Percentiles rank a stretch among this genome's conserved stretches.
These are phyloP conservation scores for Cotesia congregata DNA, from an alignment of 2,888 invertebrate genomes.

Conservation along the genomic window DNA sequence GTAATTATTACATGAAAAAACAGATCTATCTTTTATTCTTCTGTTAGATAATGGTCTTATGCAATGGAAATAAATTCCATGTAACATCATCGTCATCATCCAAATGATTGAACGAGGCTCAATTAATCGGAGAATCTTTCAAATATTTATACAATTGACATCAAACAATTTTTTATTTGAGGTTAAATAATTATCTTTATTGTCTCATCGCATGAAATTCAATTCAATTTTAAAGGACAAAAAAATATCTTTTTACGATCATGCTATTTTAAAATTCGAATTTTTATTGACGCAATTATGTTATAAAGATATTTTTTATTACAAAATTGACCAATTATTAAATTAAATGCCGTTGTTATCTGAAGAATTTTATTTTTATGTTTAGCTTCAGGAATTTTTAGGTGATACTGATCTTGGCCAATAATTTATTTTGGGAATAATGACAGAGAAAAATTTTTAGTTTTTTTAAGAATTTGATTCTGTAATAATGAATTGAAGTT, in stretches of 20 bases:
- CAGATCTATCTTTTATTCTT: neutral
- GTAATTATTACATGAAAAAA: neutral
- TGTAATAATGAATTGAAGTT: no score
- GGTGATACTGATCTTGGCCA: neutral
- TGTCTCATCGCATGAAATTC: neutral
- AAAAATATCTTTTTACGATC: neutral
- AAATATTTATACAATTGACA: slow-evolving; percentile 15
- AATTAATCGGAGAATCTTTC: slow-evolving; percentile 41
- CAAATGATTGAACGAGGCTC: slow-evolving; percentile 61
- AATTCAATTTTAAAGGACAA: neutral
- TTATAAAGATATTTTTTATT: neutral
- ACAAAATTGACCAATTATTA: neutral
- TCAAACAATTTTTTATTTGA: neutral
- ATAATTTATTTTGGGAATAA: neutral
- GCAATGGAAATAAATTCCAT: neutral
- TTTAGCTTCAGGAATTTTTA: neutral
- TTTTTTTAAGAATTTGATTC: neutral
- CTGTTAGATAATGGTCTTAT: slow-evolving; percentile 13
- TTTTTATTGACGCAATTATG: neutral
- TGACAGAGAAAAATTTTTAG: neutral
- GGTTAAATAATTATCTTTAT: slow-evolving; percentile 15
- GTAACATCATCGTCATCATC: slow-evolving; percentile 1
- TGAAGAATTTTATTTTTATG: neutral
- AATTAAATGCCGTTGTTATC: neutral
- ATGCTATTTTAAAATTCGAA: neutral